Evolutionary conservation across 1,140 invertebrate genomes (phyloP).

Genomic region (Diplogasteroides magnus): DNA sequence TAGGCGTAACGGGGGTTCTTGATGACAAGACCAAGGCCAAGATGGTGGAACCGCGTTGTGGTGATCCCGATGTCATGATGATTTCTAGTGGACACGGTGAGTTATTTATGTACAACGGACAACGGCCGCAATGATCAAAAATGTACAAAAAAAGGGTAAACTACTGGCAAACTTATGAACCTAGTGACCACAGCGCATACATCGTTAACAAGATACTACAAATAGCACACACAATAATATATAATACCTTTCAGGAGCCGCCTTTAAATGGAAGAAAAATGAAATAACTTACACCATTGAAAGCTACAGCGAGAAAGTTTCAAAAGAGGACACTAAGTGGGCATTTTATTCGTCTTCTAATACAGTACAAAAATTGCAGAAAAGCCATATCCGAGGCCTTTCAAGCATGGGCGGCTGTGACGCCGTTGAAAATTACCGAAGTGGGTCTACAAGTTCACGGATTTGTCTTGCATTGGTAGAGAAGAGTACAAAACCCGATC

Average conservation of each 20-base stretch:
- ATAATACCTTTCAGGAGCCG: conserved; percentile 43
- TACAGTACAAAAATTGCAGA: conserved; percentile 23
- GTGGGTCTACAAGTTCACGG: no score
- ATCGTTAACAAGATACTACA: no score
- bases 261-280: conserved; percentile 48
- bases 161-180: no score
- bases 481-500: no score
- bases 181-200: no score
- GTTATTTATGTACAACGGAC: no score
- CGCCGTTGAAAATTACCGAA: conserved; percentile 30
- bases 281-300: conserved; percentile 47
- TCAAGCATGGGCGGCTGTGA: conserved; percentile 37
- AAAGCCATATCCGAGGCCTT: conserved; percentile 46
- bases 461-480: no score
- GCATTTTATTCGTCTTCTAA: no score
- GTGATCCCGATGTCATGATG: conserved; percentile 43
- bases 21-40: conserved; percentile 46
- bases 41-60: conserved; percentile 52
- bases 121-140: no score
- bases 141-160: no score
- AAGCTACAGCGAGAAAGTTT: conserved; percentile 40
- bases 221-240: no score
- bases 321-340: conserved; percentile 33
- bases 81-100: conserved; percentile 35
- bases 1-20: conserved; percentile 40